Evolutionary conservation across 2,113 vertebrate genomes (phyloP), one percentile per base, ranked within the genome.

Genomic region (Bombycilla garrulus): DNA sequence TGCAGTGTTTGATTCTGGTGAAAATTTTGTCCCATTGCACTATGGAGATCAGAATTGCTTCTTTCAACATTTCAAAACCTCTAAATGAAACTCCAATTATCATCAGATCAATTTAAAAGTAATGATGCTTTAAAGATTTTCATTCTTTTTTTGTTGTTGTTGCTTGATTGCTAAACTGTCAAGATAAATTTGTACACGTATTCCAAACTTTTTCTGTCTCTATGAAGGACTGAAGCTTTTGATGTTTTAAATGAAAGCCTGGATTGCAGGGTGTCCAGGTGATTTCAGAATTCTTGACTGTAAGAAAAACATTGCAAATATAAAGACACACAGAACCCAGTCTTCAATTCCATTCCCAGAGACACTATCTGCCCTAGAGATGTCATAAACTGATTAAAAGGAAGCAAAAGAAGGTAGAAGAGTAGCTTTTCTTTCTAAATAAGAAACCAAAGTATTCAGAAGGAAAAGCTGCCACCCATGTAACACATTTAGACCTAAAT

Each of bases 1-100:
- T 82, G 4, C 35, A 66, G 38, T 53, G 35, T 48, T 93, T 90
- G 45, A 86, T 80, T 83, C 25, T 38, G n/a, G 67, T 45, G 42
- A 88, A 90, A 21, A 28, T 77, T 82, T 89, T 91, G 6, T 92
- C 45, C 38, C 33, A 22, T 56, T 82, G 15, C 54, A 18, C 12
- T 50, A 14, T 38, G 54, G 42, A 82, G 45, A 80, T 61, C 45
- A 76, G 61, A 88, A 88, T 29, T 90, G 6, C 48, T 53, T 71
- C 61, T 81, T 94, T 94, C 35, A 79, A 65, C 28, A 67, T 92
- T 82, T 90, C 31, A 89, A 83, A 85, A 86, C 72, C 48, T 94
- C 51, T 67, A 81, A 88, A 91, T 91, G 54, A 95, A 81, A 26
- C 48, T 93, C 47, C 33, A 88, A 7, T 94, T 94, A 86, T 90